phyloP scores from a whole-genome alignment of 2,888 invertebrate species.

The Cantharis rufa region DNA sequence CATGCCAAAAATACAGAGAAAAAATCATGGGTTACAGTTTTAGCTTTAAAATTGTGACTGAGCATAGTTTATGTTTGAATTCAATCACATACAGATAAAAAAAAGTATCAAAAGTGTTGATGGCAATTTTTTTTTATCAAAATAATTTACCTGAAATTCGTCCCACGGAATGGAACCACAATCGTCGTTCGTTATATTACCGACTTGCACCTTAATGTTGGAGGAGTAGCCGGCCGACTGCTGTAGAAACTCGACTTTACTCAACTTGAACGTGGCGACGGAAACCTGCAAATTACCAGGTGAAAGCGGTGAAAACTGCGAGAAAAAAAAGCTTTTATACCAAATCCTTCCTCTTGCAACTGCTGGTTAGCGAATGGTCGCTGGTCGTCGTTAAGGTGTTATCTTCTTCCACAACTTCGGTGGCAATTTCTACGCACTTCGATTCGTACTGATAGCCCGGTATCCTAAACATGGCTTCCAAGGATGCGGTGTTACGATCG shows the following conservation, averaged over 20 bases:
- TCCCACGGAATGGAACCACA: conserved; percentile 90
- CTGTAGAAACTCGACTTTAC: conserved; percentile 72
- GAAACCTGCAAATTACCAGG: conserved; percentile 54
- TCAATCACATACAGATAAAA: conserved; percentile 27
- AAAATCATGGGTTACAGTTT: conserved; percentile 40
- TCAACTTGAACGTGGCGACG: conserved; percentile 70
- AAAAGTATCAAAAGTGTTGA: conserved; percentile 19
- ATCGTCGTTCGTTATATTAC: conserved; percentile 77
- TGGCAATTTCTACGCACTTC: conserved; percentile 69
- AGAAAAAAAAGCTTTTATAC: conserved; percentile 59
- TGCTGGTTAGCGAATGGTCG: conserved; percentile 80
- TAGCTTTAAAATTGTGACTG: conserved; percentile 19
- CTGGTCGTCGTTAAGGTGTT: conserved; percentile 78
- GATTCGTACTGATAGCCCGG: conserved; percentile 45
- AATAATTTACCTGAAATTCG: conserved; percentile 80
- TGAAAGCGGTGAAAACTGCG: neutral
- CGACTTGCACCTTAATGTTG: conserved; percentile 69
- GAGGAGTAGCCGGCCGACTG: conserved; percentile 72
- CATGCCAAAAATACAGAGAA: conserved; percentile 63
- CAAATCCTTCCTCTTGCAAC: conserved; percentile 77
- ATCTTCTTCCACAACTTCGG: conserved; percentile 80
- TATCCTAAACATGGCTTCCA: conserved; percentile 70
- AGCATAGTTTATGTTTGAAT: conserved; percentile 18
- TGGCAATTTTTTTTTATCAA: neutral
- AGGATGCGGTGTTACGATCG: conserved; percentile 63